A percentile compares a stretch with the other conserved stretches of the same genome.
Conservation (phyloP, 2,797 vertebrate genomes). For the Calcarius lapponicus region DNA sequence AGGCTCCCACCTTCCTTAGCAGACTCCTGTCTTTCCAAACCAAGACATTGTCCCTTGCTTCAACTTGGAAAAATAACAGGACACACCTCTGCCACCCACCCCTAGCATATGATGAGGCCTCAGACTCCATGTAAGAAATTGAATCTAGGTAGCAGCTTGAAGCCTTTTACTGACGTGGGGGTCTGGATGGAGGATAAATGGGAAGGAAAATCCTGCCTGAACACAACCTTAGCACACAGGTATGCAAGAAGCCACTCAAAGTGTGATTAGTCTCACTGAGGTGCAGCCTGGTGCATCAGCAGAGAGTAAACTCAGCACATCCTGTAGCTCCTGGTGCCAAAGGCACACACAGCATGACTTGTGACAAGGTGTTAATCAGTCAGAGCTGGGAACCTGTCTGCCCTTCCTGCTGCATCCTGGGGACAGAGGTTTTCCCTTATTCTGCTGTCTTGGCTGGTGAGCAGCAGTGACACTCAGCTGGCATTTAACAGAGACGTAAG, state of each 20-base stretch:
- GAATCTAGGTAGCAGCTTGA: not conserved
- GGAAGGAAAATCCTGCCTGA: not conserved
- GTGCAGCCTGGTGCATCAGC: not conserved
- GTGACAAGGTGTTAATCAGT: not conserved
- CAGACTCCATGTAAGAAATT: not conserved
- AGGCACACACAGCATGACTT: not conserved
- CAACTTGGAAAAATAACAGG: not conserved
- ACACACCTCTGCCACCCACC: rapidly evolving
- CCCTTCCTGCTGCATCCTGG: not conserved
- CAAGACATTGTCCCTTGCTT: not conserved
- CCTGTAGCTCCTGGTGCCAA: not conserved
- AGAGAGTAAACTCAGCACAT: not conserved
- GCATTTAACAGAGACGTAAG: not conserved
- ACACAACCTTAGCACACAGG: rapidly evolving
- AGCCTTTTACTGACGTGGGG: not conserved
- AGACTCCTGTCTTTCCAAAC: too few species aligned
- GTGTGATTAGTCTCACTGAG: not conserved
- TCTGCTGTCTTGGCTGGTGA: not conserved
- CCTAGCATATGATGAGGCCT: rapidly evolving
- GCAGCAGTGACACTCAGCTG: not conserved
- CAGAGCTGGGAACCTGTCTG: not conserved
- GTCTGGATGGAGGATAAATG: not conserved
- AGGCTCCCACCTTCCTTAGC: too few species aligned
- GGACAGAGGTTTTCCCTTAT: not conserved
- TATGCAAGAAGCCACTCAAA: not conserved